A percentile compares a stretch with the other conserved stretches of the same genome.
These are phyloP conservation scores for Achroia grisella DNA, from an alignment of 1,140 invertebrate species.

Conservation along the genomic window DNA sequence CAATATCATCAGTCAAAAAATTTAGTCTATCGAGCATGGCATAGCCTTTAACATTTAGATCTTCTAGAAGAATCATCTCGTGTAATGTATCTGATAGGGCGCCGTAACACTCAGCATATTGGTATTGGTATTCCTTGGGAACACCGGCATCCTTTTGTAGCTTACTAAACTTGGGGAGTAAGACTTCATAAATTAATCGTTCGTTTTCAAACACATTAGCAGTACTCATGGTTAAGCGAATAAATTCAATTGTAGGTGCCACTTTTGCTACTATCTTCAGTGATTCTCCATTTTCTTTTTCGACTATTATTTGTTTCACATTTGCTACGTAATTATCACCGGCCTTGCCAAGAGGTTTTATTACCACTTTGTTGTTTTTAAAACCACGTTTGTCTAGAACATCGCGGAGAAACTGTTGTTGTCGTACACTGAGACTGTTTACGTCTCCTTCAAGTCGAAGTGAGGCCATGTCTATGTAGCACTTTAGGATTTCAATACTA, in stretches of 20 bases:
- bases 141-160: conserved; percentile 38
- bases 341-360: conserved; percentile 21
- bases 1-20: conserved; percentile 59
- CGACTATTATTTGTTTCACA: conserved; percentile 16
- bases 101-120: conserved; percentile 54
- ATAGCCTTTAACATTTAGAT: conserved; percentile 64
- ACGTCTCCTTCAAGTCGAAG: conserved; percentile 20
- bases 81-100: conserved; percentile 36
- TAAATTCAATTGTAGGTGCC: conserved; percentile 2
- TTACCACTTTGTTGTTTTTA: conserved; percentile 14
- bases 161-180: conserved; percentile 40
- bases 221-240: background rate
- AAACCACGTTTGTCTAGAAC: conserved; percentile 21
- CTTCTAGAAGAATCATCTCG: conserved; percentile 73
- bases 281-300: conserved; percentile 7
- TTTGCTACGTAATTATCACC: conserved; percentile 29
- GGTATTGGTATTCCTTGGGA: conserved; percentile 27
- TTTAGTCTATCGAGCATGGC: conserved; percentile 58
- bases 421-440: conserved; percentile 13
- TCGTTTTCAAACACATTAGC: conserved; percentile 27
- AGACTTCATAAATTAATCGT: conserved; percentile 36
- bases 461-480: conserved; percentile 6
- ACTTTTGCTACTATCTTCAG: conserved; percentile 17
- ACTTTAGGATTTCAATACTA: no score
- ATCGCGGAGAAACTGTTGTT: conserved; percentile 19